Conservation (phyloP, 2,888 invertebrate genomes). For the Campoplex nolae region DNA sequence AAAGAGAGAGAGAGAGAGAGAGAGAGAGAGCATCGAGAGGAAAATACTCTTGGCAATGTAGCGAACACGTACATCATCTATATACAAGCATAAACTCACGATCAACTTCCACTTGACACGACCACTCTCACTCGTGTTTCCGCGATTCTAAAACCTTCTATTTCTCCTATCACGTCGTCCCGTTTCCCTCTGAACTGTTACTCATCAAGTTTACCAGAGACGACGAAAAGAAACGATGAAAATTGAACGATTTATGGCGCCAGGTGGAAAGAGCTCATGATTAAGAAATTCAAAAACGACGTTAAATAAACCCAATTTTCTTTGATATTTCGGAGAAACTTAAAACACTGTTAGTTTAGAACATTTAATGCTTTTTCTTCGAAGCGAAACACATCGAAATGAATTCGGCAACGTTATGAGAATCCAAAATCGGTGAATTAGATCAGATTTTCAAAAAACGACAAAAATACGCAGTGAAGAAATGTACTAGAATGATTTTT, state of each 20-base stretch:
- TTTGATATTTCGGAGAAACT: not conserved
- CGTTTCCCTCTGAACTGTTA: constrained; percentile 29
- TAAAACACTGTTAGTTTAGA: not conserved
- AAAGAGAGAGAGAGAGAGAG: too few relatives aligned
- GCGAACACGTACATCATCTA: constrained; percentile 33
- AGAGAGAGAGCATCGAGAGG: too few relatives aligned
- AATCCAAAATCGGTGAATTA: too few relatives aligned
- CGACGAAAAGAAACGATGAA: not conserved
- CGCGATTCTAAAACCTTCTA: constrained; percentile 27
- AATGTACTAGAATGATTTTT: not conserved
- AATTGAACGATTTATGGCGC: not conserved
- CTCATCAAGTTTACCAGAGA: constrained; percentile 4
- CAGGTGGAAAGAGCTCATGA: not conserved
- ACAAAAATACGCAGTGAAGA: not conserved
- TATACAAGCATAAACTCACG: constrained; percentile 26
- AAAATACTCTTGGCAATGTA: constrained; percentile 21
- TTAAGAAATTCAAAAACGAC: not conserved
- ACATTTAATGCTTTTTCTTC: not conserved
- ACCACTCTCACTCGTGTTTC: constrained; percentile 29
- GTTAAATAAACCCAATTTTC: not conserved
- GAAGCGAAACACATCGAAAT: not conserved
- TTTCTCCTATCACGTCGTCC: constrained; percentile 28
- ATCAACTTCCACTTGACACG: constrained; percentile 47
- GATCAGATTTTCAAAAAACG: not conserved
- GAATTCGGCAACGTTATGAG: too few relatives aligned